Percentiles rank a stretch among this genome's conserved stretches.
These are phyloP conservation scores for Andrena haemorrhoa DNA, from an alignment of 2,888 invertebrate species.

Conservation along the genomic window DNA sequence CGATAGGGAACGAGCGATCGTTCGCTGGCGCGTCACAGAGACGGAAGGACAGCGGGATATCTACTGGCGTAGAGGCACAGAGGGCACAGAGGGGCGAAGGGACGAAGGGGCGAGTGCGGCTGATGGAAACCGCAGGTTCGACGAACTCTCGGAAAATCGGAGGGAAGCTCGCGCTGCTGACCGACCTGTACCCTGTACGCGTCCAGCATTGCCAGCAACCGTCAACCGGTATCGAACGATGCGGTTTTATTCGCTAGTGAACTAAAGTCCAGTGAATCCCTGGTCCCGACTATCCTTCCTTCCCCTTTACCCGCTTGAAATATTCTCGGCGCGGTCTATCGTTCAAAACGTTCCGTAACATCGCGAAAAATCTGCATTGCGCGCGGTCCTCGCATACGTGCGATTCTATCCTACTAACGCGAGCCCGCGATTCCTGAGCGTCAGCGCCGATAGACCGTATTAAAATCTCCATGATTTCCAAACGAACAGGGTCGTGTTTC, in stretches of 20 bases:
- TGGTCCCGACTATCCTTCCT: neutral
- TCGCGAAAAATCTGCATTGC: neutral
- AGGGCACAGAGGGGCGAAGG: no score
- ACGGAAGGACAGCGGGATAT: neutral
- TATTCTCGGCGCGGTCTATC: neutral
- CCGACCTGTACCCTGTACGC: constrained; percentile 30
- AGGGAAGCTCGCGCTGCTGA: constrained; percentile 40
- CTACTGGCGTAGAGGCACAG: no score
- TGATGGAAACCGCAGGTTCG: constrained; percentile 61
- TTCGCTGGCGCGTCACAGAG: constrained; percentile 9
- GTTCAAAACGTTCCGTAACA: neutral
- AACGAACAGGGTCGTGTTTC: no score
- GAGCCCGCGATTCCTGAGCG: no score
- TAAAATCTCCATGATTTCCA: no score
- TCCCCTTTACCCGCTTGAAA: constrained; percentile 11
- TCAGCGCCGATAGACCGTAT: no score
- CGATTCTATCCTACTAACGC: neutral
- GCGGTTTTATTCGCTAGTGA: constrained; percentile 44
- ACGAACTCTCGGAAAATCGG: constrained; percentile 53
- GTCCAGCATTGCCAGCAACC: constrained; percentile 25
- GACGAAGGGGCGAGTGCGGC: constrained; percentile 14
- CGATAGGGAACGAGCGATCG: constrained; percentile 27
- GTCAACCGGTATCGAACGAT: constrained; percentile 44
- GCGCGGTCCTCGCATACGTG: neutral
- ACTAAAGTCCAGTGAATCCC: neutral